Base-by-base conservation (phyloP, 2,113 vertebrate genomes). In the Indri indri region DNA sequence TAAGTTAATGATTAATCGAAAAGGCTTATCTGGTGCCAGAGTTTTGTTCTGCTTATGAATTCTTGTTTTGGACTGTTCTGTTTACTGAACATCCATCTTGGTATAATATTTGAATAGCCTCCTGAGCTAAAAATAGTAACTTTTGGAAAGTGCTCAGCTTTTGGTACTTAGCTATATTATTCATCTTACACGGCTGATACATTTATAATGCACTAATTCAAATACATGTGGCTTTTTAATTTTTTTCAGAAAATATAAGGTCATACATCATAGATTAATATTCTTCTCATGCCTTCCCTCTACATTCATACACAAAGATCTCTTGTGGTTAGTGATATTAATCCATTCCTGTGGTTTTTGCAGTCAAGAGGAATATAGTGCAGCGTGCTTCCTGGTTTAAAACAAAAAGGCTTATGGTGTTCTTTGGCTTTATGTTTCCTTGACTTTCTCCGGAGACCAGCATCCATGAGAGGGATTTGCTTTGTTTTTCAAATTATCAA, bases 401-500 rank as follows among this genome's bases (percentile, higher is more conserved):
- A 84, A 92, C 74, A 89, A 97, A 98, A 98, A 96, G 65, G 52
- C 87, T 96, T 96, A 83, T 59, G 94, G 91, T 97, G 96, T 98
- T 97, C 96, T 97, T 98, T 98, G 98, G 97, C 97, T 95, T 87
- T 45, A 63, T 30, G 25, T 91, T 82, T 13, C 57, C n/a, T 93
- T 91, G 84, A 16, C 70, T 96, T 84, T 97, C 94, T 76, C 32
- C 63, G 87, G 92, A 95, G 92, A 93, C 52, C 94, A 65, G 34
- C 0, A 12, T 98, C 96, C 95, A 96, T 95, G 91, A 97, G 95
- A 98, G 88, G 96, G 95, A 98, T 98, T 84, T 96, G 79, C 97
- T 98, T 98, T 98, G 97, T 98, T 98, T 98, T 97, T 97, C 84
- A 98, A 98, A 98, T 98, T 98, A 95, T 66, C 54, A 73, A 74